Conservation (phyloP, 2,797 vertebrate genomes). For the Selene dorsalis region DNA sequence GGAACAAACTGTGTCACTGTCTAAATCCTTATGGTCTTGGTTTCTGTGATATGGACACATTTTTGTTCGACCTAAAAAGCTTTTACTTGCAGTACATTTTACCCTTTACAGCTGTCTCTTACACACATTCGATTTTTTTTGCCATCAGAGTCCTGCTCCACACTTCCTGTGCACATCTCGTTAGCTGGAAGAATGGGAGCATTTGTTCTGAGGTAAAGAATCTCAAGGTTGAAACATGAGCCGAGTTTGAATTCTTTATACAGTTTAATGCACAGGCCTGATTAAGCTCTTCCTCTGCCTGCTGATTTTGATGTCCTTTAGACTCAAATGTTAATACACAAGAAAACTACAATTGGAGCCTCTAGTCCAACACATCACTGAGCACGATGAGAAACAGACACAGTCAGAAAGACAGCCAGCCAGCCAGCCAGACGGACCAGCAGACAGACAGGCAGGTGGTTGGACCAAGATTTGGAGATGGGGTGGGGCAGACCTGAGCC, state of each 20-base stretch:
- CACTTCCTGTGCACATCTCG: constrained; percentile 3
- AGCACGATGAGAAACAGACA: constrained; percentile 16
- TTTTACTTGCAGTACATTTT: neutral
- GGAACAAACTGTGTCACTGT: too few relatives aligned
- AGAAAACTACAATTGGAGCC: neutral
- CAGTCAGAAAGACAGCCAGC: constrained; percentile 12
- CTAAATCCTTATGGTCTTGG: neutral
- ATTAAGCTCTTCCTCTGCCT: neutral
- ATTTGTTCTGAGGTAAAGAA: constrained; percentile 9
- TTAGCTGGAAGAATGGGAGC: neutral
- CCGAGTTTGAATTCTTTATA: neutral
- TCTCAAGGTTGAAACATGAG: neutral
- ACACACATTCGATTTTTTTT: neutral
- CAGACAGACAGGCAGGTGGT: constrained; percentile 65
- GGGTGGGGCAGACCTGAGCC: constrained; percentile 52
- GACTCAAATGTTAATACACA: neutral
- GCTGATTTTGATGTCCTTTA: neutral
- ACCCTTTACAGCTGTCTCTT: neutral
- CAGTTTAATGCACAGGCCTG: neutral
- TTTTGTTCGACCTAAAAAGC: neutral
- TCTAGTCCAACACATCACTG: neutral
- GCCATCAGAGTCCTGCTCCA: neutral
- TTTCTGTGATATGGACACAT: constrained; percentile 8
- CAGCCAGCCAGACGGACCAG: constrained; percentile 42
- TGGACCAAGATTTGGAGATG: constrained; percentile 43